Evolutionary conservation across 2,888 invertebrate genomes (phyloP), one percentile per base, ranked within the genome.

Genomic region (Iphiclides podalirius): DNA sequence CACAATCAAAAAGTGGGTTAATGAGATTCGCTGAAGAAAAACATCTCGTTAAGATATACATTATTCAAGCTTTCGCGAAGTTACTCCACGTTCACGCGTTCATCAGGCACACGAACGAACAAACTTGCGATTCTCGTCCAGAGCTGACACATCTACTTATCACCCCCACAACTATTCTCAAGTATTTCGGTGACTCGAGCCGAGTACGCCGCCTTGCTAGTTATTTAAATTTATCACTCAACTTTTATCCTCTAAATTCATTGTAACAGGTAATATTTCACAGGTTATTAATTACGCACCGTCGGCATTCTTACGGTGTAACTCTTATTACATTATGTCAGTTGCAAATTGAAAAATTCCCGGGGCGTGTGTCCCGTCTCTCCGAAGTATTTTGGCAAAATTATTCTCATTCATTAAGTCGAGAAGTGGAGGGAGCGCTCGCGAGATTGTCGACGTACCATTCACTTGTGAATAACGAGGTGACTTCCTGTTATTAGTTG

Each of bases 341-440:
- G 87, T 83, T 82, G 84, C 84, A 86, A 88, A 87, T 88, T 88
- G 86, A 87, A 88, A 88, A 88, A 88, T 88, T 87, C 86, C 85
- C 84, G 79, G 75, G 78, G 85, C 83, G 84, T 86, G 81, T 86
- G 86, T 87, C 85, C 84, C 88, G 82, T 78, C 82, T 79, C 83
- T 76, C 72, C 79, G 75, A 85, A 86, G 86, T 85, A 85, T 87
- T 87, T 87, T 86, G 86, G 77, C 83, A 81, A 83, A 87, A 86
- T 87, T 86, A 87, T 86, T 83, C 84, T 83, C 86, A 83, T 86
- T 88, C 86, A 86, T 88, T 88, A 87, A 86, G 83, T 81, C 72
- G 80, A 78, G 75, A 79, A 82, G 81, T 79, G 78, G 80, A 80
- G 82, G 82, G 80, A 70, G 78, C 74, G 73, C 70, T 75, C 74